These are phyloP conservation scores for Leucopsar rothschildi DNA, from an alignment of 2,113 vertebrate species.

Conservation along the genomic window DNA sequence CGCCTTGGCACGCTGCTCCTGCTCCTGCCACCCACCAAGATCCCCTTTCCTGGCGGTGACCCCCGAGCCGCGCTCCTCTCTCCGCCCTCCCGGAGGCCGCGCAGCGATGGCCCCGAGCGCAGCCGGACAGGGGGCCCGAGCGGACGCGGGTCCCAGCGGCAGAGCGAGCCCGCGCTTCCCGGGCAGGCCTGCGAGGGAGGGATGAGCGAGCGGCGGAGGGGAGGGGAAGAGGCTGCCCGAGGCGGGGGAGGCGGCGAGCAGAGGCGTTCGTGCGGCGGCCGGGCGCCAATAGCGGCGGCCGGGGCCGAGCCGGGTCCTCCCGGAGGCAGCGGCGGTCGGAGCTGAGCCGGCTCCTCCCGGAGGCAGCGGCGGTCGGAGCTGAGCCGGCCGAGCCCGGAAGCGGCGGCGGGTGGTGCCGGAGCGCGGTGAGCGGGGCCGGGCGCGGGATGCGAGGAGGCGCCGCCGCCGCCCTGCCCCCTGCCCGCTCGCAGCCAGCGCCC, in stretches of 20 bases:
- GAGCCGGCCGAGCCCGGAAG: constrained; percentile 18
- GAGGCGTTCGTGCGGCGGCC: neutral
- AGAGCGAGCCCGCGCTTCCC: neutral
- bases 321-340: neutral
- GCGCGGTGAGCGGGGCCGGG: constrained; percentile 22
- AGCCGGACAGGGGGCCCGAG: neutral
- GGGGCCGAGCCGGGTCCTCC: neutral
- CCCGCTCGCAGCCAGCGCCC: constrained; percentile 25
- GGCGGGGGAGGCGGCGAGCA: neutral
- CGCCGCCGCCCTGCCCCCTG: neutral
- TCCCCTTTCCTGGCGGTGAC: fast-evolving
- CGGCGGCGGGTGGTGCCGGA: constrained; percentile 15
- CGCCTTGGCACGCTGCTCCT: neutral
- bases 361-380: neutral
- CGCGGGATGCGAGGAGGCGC: neutral
- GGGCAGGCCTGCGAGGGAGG: neutral
- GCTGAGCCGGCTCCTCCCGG: neutral
- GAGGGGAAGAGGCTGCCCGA: neutral
- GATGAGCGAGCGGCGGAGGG: neutral
- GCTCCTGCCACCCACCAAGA: neutral
- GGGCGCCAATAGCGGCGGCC: neutral
- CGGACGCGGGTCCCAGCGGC: neutral
- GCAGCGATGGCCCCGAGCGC: neutral
- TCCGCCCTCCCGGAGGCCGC: neutral
- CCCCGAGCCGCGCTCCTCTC: neutral